Conservation (phyloP, 2,797 vertebrate genomes). For the Orestias chungarensis region DNA sequence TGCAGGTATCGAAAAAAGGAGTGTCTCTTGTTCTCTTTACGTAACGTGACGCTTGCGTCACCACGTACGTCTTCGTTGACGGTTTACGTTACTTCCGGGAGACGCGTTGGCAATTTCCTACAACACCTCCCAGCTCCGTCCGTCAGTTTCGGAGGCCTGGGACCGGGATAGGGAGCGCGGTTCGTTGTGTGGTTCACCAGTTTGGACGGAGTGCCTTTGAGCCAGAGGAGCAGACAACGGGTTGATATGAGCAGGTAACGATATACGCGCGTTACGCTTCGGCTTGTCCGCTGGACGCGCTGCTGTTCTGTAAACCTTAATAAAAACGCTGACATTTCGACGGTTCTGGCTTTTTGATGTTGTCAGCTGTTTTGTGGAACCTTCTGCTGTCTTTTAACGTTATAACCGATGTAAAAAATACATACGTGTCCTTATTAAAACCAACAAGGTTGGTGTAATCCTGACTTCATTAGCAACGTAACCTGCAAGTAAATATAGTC, state of each 20-base stretch:
- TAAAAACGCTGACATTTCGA: slow-evolving; percentile 22
- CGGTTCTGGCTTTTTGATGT: not conserved
- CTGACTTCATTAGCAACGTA: slow-evolving; percentile 7
- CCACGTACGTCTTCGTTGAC: slow-evolving; percentile 43
- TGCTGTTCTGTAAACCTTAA: not conserved
- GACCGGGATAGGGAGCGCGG: not conserved
- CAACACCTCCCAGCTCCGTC: slow-evolving; percentile 54
- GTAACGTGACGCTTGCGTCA: slow-evolving; percentile 50
- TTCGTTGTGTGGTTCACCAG: slow-evolving; percentile 24
- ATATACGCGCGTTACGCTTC: not conserved
- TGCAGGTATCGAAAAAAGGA: not conserved
- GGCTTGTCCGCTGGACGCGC: not conserved
- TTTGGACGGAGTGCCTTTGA: slow-evolving; percentile 14
- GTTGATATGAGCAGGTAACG: slow-evolving; percentile 77
- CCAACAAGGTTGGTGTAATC: not conserved
- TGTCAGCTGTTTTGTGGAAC: not conserved
- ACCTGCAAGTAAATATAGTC: slow-evolving; percentile 35
- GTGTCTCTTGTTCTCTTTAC: slow-evolving; percentile 38
- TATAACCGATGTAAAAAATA: too few relatives aligned
- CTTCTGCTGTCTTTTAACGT: not conserved
- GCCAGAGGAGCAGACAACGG: slow-evolving; percentile 22
- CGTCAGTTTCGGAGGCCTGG: slow-evolving; percentile 32
- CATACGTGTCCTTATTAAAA: too few relatives aligned
- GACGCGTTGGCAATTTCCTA: slow-evolving; percentile 82
- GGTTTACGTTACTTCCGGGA: slow-evolving; percentile 74